Evolutionary conservation across 2,113 vertebrate genomes (phyloP).

Genomic region (Vombatus ursinus): DNA sequence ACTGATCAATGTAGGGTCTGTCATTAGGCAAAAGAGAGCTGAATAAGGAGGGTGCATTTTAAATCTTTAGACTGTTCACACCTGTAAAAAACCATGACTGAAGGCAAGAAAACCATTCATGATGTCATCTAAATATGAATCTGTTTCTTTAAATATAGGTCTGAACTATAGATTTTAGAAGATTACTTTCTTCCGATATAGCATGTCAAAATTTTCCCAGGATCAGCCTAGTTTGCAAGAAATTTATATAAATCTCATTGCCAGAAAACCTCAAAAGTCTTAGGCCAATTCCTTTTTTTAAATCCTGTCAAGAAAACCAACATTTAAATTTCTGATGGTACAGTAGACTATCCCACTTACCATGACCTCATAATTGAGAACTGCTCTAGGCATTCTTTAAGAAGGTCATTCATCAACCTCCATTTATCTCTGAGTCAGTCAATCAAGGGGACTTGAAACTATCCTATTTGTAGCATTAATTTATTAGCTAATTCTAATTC

Average conservation of each 20-base stretch:
- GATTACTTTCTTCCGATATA: neutral
- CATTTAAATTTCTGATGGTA: neutral
- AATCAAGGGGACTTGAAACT: neutral
- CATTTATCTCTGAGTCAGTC: neutral
- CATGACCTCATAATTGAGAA: neutral
- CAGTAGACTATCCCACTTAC: neutral
- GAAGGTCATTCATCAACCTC: neutral
- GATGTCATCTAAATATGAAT: neutral
- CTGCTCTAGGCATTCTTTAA: neutral
- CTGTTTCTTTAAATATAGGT: neutral
- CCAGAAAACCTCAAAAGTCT: neutral
- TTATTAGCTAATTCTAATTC: slow-evolving; percentile 8
- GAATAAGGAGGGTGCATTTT: neutral
- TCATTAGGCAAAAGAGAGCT: neutral
- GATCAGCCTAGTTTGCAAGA: neutral
- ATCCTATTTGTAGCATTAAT: neutral
- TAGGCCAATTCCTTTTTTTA: neutral
- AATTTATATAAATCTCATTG: neutral
- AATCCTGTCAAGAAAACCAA: neutral
- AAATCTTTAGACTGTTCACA: neutral
- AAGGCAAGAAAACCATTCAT: neutral
- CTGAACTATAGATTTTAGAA: neutral
- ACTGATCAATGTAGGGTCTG: neutral
- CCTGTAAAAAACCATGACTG: neutral
- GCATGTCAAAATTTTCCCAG: neutral